phyloP scores from a whole-genome alignment of 1,140 invertebrate genomes.

The Drosophila burlai region DNA sequence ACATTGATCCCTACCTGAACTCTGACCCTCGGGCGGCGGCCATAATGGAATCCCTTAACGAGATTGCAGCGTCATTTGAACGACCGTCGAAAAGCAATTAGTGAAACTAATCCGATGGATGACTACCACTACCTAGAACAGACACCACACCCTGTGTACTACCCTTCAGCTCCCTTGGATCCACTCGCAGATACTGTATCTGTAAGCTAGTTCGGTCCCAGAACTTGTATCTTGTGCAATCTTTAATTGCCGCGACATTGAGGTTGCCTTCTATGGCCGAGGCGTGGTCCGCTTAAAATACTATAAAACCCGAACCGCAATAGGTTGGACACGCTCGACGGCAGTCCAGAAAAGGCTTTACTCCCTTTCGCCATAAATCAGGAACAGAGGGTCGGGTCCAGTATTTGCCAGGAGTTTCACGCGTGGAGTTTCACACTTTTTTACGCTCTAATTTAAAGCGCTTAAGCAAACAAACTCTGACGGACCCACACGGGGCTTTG shows the following conservation, averaged over 20 bases:
- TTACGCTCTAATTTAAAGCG: constrained; percentile 79
- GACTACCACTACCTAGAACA: constrained; percentile 21
- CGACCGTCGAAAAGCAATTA: constrained; percentile 54
- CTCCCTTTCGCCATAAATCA: constrained; percentile 55
- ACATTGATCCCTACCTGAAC: constrained; percentile 57
- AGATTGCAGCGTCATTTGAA: constrained; percentile 68
- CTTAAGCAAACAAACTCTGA: constrained; percentile 69
- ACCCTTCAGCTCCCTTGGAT: background rate
- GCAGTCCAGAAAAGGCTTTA: constrained; percentile 52
- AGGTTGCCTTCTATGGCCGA: constrained; percentile 27
- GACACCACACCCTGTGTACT: constrained; percentile 45
- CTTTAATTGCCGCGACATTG: constrained; percentile 68
- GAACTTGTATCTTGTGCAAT: constrained; percentile 51
- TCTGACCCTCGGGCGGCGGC: constrained; percentile 13
- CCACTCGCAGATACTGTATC: constrained; percentile 8
- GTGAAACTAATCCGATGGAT: constrained; percentile 61
- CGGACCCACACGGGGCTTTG: constrained; percentile 54
- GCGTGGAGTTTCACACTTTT: constrained; percentile 73
- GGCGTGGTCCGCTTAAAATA: constrained; percentile 7
- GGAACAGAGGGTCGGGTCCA: constrained; percentile 21
- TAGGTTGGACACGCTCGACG: constrained; percentile 68
- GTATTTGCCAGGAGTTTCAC: constrained; percentile 35
- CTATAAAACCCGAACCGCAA: constrained; percentile 53
- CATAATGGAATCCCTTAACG: constrained; percentile 66
- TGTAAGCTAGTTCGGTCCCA: constrained; percentile 24